A percentile compares a stretch with the other conserved stretches of the same genome.
Evolutionary conservation across 2,797 vertebrate species (phyloP).

Genomic region (Sphenopsis melanotis): DNA sequence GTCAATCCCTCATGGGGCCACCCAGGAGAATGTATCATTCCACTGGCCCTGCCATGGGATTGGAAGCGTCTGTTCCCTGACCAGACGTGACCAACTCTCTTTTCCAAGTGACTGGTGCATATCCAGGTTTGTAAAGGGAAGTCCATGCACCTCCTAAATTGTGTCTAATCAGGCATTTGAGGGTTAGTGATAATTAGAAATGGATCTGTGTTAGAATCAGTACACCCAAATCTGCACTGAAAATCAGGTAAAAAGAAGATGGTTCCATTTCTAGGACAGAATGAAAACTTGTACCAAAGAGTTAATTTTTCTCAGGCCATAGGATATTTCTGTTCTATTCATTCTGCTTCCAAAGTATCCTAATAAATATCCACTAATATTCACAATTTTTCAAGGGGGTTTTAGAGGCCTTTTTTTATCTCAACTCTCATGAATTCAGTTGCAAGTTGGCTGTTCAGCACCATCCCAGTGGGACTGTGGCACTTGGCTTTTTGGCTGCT

Average conservation of each 20-base stretch:
- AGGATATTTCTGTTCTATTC: background rate
- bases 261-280: background rate
- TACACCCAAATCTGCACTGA: background rate
- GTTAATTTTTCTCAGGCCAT: background rate
- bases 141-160: background rate
- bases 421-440: background rate
- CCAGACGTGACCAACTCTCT: background rate
- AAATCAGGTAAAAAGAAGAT: background rate
- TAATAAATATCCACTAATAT: background rate
- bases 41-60: background rate
- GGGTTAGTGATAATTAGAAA: background rate
- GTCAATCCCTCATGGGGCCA: background rate
- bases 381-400: background rate
- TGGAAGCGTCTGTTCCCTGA: background rate
- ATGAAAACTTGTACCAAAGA: background rate
- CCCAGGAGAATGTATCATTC: background rate
- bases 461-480: background rate
- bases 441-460: background rate
- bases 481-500: background rate
- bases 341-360: background rate
- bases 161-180: background rate
- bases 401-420: background rate
- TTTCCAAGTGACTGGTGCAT: background rate
- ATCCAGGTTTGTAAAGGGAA: background rate
- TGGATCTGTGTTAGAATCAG: background rate